phyloP scores from a whole-genome alignment of 2,888 invertebrate species.

The Tricholauxania praeusta region DNA sequence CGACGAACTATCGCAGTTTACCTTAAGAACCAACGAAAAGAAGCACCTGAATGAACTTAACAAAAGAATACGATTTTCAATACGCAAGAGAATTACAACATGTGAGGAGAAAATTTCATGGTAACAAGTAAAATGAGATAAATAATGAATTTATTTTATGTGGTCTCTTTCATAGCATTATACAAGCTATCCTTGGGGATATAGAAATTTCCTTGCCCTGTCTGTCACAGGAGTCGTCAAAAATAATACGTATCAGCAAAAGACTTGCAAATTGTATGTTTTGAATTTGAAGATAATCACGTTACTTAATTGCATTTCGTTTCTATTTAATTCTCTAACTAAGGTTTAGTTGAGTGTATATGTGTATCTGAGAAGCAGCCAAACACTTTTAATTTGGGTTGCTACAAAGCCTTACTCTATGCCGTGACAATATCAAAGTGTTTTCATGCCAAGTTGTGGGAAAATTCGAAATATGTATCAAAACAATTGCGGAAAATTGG shows the following conservation, averaged over 20 bases:
- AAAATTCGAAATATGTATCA: constrained; percentile 77
- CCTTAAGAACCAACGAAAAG: constrained; percentile 78
- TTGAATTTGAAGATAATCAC: neutral
- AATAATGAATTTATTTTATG: neutral
- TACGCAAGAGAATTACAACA: constrained; percentile 78
- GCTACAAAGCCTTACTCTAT: constrained; percentile 72
- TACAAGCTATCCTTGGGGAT: constrained; percentile 81
- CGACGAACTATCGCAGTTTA: constrained; percentile 77
- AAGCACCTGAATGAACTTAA: constrained; percentile 74
- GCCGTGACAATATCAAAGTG: constrained; percentile 77
- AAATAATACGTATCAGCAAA: constrained; percentile 76
- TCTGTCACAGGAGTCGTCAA: constrained; percentile 77
- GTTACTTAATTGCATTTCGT: neutral
- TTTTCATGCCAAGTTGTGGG: constrained; percentile 78
- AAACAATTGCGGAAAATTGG: constrained; percentile 81
- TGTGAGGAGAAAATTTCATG: constrained; percentile 82
- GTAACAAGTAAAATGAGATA: constrained; percentile 66
- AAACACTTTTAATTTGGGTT: constrained; percentile 50
- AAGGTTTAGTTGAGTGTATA: constrained; percentile 73
- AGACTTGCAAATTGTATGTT: constrained; percentile 76
- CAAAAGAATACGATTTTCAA: constrained; percentile 77
- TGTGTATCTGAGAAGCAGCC: constrained; percentile 63
- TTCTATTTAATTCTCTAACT: constrained; percentile 39
- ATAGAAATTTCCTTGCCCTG: constrained; percentile 77
- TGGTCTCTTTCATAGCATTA: constrained; percentile 70